phyloP scores from a whole-genome alignment of 2,888 invertebrate species.

The Laspeyria flexula region DNA sequence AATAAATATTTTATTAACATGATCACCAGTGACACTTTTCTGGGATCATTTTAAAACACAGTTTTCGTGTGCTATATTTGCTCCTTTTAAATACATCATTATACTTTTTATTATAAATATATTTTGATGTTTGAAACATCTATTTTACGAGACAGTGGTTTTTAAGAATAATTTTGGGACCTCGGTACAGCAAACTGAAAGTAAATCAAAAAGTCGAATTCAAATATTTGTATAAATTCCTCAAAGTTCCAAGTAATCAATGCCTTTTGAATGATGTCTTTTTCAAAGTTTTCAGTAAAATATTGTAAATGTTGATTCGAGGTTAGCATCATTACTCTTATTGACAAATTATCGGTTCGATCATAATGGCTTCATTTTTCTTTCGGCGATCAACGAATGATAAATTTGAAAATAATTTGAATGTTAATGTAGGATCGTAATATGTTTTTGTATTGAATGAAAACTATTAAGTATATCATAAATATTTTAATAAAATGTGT shows the following conservation, averaged over 20 bases:
- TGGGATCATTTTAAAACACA: too few relatives aligned
- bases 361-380: slow-evolving; percentile 48
- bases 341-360: slow-evolving; percentile 53
- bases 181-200: too few relatives aligned
- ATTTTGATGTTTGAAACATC: too few relatives aligned
- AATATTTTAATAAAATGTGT: too few relatives aligned
- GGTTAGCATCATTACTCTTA: slow-evolving; percentile 47
- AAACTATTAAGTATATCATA: not conserved
- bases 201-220: slow-evolving; percentile 75
- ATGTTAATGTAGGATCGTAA: slow-evolving; percentile 9
- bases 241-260: not conserved
- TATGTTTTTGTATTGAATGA: not conserved
- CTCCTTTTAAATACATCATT: too few relatives aligned
- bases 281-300: slow-evolving; percentile 20
- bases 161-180: too few relatives aligned
- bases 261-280: slow-evolving; percentile 8
- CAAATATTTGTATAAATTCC: not conserved
- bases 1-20: too few relatives aligned
- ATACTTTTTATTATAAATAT: too few relatives aligned
- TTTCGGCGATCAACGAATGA: slow-evolving; percentile 31
- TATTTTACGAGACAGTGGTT: too few relatives aligned
- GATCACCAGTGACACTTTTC: too few relatives aligned
- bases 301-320: slow-evolving; percentile 32
- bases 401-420: slow-evolving; percentile 20
- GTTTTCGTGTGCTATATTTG: too few relatives aligned